Evolutionary conservation across 2,888 invertebrate species (phyloP).

Genomic region (Xanthia icteritia): DNA sequence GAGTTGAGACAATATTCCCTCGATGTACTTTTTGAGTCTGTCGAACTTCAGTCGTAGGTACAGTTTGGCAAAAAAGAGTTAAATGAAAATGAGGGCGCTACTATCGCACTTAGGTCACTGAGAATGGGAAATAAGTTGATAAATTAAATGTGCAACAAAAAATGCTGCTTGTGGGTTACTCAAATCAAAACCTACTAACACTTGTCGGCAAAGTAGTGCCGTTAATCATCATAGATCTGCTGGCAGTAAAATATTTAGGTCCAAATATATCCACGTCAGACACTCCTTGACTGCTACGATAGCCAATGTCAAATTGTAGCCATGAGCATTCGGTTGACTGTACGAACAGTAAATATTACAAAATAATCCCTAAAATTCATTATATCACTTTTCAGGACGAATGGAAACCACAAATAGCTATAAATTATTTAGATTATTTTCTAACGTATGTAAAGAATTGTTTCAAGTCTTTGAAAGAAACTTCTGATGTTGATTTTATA

Average conservation of each 20-base stretch:
- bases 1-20: neutral
- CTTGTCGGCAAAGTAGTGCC: too few species aligned
- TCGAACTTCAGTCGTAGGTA: neutral
- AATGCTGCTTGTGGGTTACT: too few species aligned
- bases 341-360: neutral
- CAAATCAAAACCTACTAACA: too few species aligned
- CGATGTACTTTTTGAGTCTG: neutral
- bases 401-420: constrained; percentile 69
- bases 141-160: too few species aligned
- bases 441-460: constrained; percentile 64
- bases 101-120: too few species aligned
- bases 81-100: too few species aligned
- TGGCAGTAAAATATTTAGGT: too few species aligned
- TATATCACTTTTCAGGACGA: constrained; percentile 67
- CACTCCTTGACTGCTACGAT: neutral
- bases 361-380: neutral
- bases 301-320: neutral
- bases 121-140: too few species aligned
- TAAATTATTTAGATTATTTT: constrained; percentile 67
- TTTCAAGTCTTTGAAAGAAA: constrained; percentile 53
- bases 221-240: too few species aligned
- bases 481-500: constrained; percentile 12
- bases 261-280: too few species aligned
- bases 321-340: neutral
- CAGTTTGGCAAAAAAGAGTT: too few species aligned